A percentile compares a stretch with the other conserved stretches of the same genome.
Conservation (phyloP, 2,888 invertebrate genomes). For the Mesorhabditis sp. region DNA sequence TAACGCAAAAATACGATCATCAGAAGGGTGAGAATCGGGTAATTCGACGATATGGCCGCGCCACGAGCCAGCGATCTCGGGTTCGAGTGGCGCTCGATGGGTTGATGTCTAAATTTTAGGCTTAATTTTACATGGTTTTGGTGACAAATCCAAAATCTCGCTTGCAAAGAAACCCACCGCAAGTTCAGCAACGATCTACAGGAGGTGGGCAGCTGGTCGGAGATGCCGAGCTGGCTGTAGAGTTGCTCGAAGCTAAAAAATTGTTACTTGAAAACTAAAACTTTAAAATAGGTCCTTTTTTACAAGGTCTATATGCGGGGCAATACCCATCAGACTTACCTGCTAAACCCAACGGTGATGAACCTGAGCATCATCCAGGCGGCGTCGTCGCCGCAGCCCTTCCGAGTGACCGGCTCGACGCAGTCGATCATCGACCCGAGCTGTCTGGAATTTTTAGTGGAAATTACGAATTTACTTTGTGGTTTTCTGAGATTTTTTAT, state of each 20-base stretch:
- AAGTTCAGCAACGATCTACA: conserved; percentile 29
- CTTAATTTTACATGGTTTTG: neutral
- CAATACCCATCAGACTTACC: conserved; percentile 14
- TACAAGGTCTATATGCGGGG: neutral
- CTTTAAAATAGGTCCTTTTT: no score
- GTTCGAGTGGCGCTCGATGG: neutral
- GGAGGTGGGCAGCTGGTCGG: conserved; percentile 36
- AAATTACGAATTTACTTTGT: neutral
- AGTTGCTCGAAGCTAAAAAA: conserved; percentile 41
- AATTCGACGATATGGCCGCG: neutral
- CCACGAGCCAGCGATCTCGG: neutral
- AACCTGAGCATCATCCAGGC: conserved; percentile 42
- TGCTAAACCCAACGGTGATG: conserved; percentile 43
- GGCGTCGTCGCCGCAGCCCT: conserved; percentile 37
- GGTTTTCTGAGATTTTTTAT: neutral
- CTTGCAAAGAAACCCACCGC: neutral
- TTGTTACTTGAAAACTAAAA: neutral
- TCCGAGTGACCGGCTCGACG: conserved; percentile 39
- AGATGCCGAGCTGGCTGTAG: conserved; percentile 41
- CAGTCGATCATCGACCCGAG: conserved; percentile 41
- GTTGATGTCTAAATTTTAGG: neutral
- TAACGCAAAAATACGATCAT: neutral
- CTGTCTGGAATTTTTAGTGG: conserved; percentile 18
- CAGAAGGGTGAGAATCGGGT: neutral
- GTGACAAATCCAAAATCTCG: neutral